These are phyloP conservation scores for Misgurnus anguillicaudatus DNA, from an alignment of 2,113 vertebrate species.

Conservation along the genomic window DNA sequence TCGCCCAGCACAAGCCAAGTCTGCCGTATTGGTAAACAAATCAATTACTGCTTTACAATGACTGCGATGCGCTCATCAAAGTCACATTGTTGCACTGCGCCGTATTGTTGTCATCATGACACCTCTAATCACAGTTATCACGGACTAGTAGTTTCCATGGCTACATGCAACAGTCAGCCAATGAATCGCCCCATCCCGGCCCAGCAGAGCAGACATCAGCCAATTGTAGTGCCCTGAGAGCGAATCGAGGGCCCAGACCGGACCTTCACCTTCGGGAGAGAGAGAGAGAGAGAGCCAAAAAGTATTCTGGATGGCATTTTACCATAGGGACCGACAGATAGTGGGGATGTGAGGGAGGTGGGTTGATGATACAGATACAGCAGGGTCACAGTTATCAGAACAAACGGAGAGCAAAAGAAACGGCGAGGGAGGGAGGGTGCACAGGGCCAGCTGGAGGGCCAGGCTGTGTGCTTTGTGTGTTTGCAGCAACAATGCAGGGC, in stretches of 20 bases:
- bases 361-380: neutral
- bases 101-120: conserved; percentile 43
- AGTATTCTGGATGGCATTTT: neutral
- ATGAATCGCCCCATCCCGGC: conserved; percentile 8
- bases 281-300: neutral
- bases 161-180: conserved; percentile 45
- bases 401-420: neutral
- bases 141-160: conserved; percentile 53
- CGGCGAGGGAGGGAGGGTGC: conserved; percentile 28
- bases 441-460: conserved; percentile 37
- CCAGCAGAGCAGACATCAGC: conserved; percentile 8
- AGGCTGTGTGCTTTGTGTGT: conserved; percentile 45
- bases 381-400: neutral
- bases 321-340: neutral
- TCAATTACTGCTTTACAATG: conserved; percentile 23
- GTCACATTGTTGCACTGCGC: conserved; percentile 29
- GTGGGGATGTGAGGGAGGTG: neutral
- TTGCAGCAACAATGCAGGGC: conserved; percentile 45
- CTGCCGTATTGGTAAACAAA: conserved; percentile 43
- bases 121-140: conserved; percentile 47
- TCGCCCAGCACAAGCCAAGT: neutral
- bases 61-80: conserved; percentile 33
- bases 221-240: conserved; percentile 4
- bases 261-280: conserved; percentile 14
- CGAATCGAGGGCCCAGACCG: neutral